phyloP scores from a whole-genome alignment of 2,888 invertebrate species.

The Hedya salicella region DNA sequence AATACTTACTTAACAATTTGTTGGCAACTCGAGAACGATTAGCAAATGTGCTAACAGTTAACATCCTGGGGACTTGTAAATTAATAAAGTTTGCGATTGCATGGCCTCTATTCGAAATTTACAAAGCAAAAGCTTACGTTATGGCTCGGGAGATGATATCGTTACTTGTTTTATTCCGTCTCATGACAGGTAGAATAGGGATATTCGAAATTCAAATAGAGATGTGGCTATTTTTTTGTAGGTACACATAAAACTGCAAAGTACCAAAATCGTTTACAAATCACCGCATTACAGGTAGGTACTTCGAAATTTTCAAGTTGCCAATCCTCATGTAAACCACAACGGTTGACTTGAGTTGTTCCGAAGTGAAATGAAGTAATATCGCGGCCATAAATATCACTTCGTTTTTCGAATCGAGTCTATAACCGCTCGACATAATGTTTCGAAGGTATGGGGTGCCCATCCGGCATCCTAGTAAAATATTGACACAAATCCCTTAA shows the following conservation, averaged over 20 bases:
- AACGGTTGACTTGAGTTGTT: not conserved
- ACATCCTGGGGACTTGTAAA: slow-evolving; percentile 59
- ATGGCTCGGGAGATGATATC: not conserved
- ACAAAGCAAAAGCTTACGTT: not conserved
- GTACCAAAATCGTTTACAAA: too few species aligned
- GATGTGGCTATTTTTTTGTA: too few species aligned
- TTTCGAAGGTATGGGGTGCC: slow-evolving; percentile 52
- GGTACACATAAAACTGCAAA: too few species aligned
- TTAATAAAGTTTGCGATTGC: slow-evolving; percentile 71
- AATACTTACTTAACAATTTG: slow-evolving; percentile 71
- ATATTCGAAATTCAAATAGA: too few species aligned
- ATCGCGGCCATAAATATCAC: slow-evolving; percentile 44
- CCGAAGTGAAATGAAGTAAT: not conserved
- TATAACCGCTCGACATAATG: slow-evolving; percentile 50
- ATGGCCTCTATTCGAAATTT: slow-evolving; percentile 21
- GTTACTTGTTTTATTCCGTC: too few species aligned
- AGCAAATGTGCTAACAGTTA: slow-evolving; percentile 63
- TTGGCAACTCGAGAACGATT: slow-evolving; percentile 63
- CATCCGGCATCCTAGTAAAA: slow-evolving; percentile 81
- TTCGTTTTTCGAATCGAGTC: slow-evolving; percentile 11
- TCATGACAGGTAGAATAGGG: too few species aligned
- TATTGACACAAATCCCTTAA: slow-evolving; percentile 85
- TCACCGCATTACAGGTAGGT: too few species aligned
- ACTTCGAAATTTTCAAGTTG: not conserved
- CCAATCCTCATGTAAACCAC: too few species aligned